Base-by-base conservation (phyloP, 2,888 invertebrate species). In the Dicycla oo region DNA sequence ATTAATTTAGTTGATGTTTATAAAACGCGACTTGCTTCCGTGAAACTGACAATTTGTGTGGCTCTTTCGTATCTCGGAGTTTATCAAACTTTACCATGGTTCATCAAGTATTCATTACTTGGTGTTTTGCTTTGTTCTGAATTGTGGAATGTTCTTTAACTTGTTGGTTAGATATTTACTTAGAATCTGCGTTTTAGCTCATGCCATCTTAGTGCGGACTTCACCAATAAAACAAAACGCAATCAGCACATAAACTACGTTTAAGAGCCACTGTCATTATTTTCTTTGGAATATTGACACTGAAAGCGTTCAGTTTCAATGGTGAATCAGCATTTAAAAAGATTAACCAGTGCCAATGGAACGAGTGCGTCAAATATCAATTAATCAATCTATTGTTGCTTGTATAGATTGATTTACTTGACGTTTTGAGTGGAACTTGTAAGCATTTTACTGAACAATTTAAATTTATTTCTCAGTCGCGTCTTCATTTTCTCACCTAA, bases 21-120 rank as follows among this genome's bases (percentile, higher is more conserved):
- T 38, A 38, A 76, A 78, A 72, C 43, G 70, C 26, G 71, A 58
- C 45, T 56, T 58, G 68, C 62, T 68, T 61, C 54, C 34, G 63
- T 18, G 73, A 80, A 62, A 75, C 73, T 26, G 26, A 70, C 58
- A 63, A 62, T 63, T 75, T 57, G 62, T 66, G 40, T 71, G 54
- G 47, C 60, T 67, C 34, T 4, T 47, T 49, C 13, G 23, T 26
- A 43, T 53, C 23, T 40, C n/a, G 8, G 45, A 54, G 69, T 77
- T 70, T 66, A 64, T 38, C 30, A 54, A 73, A 77, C 73, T 78
- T 78, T 53, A 49, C 40, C 49, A 72, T 66, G 69, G 68, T 74
- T 72, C 58, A 81, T 77, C 47, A 81, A 81, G 68, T 66, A 83
- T 81, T 77, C 69, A 82, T 64, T 69, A 45, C 30, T 62, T 56